These are phyloP conservation scores for Noctua janthina DNA, from an alignment of 2,888 invertebrate species.

Conservation along the genomic window DNA sequence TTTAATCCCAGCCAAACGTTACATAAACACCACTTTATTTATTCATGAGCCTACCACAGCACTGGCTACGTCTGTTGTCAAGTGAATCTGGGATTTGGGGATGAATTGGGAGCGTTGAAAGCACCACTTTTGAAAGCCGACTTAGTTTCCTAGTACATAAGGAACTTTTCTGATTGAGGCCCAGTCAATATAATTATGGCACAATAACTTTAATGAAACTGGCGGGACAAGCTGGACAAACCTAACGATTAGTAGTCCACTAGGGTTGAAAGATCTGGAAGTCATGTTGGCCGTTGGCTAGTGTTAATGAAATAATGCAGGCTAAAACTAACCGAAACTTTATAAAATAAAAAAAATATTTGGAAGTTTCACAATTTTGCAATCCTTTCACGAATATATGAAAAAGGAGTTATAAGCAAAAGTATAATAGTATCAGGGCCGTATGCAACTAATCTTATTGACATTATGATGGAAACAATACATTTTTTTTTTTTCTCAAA, in stretches of 20 bases:
- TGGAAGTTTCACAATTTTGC: not conserved
- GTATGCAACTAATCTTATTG: not conserved
- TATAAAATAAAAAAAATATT: not conserved
- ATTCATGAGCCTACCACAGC: conserved; percentile 84
- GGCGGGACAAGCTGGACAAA: not conserved
- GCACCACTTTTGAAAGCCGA: not conserved
- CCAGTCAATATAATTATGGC: not conserved
- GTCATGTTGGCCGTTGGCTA: not conserved
- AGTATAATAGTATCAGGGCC: not conserved
- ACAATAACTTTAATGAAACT: too few relatives aligned
- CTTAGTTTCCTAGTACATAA: not conserved
- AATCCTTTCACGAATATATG: not conserved
- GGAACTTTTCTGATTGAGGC: not conserved
- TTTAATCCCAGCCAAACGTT: conserved; percentile 87
- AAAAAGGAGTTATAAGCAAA: not conserved
- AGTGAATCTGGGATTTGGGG: conserved; percentile 64
- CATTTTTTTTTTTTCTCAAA: not conserved
- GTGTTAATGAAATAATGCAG: not conserved
- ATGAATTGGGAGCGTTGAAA: conserved; percentile 1
- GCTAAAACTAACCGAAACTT: not conserved
- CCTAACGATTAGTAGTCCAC: not conserved
- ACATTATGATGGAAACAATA: not conserved
- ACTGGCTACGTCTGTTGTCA: conserved; percentile 65
- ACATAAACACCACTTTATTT: conserved; percentile 87
- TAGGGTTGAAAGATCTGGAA: not conserved